Base-by-base conservation (phyloP, 2,113 vertebrate genomes). In the Suricata suricatta region DNA sequence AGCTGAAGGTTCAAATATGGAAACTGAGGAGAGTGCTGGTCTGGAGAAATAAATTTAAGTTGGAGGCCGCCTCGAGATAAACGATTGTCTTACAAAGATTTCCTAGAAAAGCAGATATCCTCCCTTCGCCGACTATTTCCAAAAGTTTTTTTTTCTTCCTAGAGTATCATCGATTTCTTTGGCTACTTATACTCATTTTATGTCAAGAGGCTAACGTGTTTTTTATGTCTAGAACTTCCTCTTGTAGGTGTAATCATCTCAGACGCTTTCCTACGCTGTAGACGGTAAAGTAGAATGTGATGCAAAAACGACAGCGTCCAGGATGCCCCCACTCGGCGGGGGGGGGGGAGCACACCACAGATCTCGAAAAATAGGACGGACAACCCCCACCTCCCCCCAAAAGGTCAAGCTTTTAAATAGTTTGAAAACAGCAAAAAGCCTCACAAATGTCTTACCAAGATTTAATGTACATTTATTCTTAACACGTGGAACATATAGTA, bases 391-490 rank as follows among this genome's bases (percentile, higher is more conserved):
- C 19, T 3, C 44, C 38, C 13, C 10, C 1, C 44, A 1, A 50
- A 44, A 77, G 52, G 31, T 44, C 68, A 96, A 88, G 21, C 27
- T 96, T 83, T 93, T 35, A 84, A 76, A 63, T 38, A 88, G 79
- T 57, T 12, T 90, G 74, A 95, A 98, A 98, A 98, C 92, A 99
- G 99, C 98, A 98, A 99, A 99, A 99, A 99, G 98, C 99, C 99
- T 99, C 99, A 99, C 99, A 99, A 99, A 99, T 99, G 99, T 99
- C 99, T 99, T 99, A 99, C 99, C 99, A 99, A 99, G 99, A 99
- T 99, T 99, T 99, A 99, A 99, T 99, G 99, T 99, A 99, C 99
- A 99, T 99, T 99, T 99, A 99, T 99, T 99, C 99, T 99, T 99
- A 99, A 99, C 99, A 99, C 99, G 99, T 99, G 99, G 99, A 99